Base-by-base conservation (phyloP, 2,797 vertebrate genomes). In the Onychomys torridus region DNA sequence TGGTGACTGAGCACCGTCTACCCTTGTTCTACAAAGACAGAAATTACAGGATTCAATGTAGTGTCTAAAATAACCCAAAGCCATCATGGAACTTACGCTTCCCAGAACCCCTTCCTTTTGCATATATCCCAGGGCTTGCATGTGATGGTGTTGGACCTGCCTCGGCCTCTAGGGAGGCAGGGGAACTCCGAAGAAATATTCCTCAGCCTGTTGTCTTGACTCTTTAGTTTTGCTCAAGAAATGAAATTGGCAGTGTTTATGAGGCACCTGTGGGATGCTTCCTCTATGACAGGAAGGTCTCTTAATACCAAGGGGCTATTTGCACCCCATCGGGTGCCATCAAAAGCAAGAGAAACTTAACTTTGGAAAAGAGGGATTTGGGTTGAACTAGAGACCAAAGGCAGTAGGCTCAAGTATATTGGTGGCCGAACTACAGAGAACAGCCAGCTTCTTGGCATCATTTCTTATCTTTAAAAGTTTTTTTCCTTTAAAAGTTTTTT, bases 91-190 rank as follows among this genome's bases (percentile, higher is more conserved):
- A 90, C n/a, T 37, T 82, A 25, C 3, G 88, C 63, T 93, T 92
- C 25, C 73, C 91, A 71, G 63, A 81, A 40, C 78, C 43, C 57
- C 73, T 86, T 87, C 21, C 55, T 91, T 97, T 67, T 76, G 55
- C 43, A 59, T 55, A 49, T 5, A 77, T 77, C 23, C 12, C 40
- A 71, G 43, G 7, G 34, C 55, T 59, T 57, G 55, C 17, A 29
- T 49, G 32, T 40, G 52, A 90, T 78, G 93, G n/a, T 78, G 19
- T n/a, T 61, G 81, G 77, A 21, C n/a, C 86, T 84, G 1, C 34
- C 37, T 84, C 8, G 40, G 67, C 59, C 63, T 55, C 32, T 78
- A 55, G 5, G 52, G 49, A 69, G 46, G 21, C 52, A 94, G 57
- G 55, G 5, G 3, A 40, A 67, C 27, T 23, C 76, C 25, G 61